A percentile compares a stretch with the other conserved stretches of the same genome.
Evolutionary conservation across 2,888 invertebrate genomes (phyloP).

Genomic region (Papilio protenor): DNA sequence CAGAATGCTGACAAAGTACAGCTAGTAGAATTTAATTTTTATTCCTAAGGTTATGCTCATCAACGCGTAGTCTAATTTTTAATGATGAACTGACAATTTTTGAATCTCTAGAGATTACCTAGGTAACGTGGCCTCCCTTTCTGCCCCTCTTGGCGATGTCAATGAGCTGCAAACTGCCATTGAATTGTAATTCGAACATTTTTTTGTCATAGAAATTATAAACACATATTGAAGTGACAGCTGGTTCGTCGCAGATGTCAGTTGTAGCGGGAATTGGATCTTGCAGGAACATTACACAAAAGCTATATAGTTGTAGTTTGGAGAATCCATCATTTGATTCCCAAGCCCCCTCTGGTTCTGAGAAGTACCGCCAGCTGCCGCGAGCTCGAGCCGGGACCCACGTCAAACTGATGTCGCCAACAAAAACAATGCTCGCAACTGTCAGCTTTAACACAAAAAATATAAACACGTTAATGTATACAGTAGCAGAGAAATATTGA

Average conservation of each 20-base stretch:
- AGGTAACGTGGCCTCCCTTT: too few species aligned
- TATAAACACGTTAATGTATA: neutral
- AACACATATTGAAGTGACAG: conserved; percentile 3
- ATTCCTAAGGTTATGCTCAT: too few species aligned
- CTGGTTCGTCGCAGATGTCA: conserved; percentile 2
- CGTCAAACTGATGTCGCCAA: conserved; percentile 33
- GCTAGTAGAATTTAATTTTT: too few species aligned
- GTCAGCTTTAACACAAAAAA: conserved; percentile 18
- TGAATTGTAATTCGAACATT: neutral
- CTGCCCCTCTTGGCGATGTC: too few species aligned
- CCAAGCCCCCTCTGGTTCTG: conserved; percentile 41
- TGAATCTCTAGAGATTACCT: too few species aligned
- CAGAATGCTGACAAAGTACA: too few species aligned
- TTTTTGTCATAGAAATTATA: neutral
- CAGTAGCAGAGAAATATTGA: neutral
- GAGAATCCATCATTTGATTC: conserved; percentile 42
- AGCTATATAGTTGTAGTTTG: conserved; percentile 31
- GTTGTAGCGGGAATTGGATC: neutral
- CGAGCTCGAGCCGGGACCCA: conserved; percentile 31
- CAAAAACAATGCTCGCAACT: conserved; percentile 27
- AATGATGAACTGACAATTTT: too few species aligned
- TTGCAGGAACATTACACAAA: conserved; percentile 9
- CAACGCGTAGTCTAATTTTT: too few species aligned
- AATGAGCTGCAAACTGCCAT: neutral
- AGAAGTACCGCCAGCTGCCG: conserved; percentile 42